Evolutionary conservation across 1,140 invertebrate genomes (phyloP).

Genomic region (Drosophila malerkotliana): DNA sequence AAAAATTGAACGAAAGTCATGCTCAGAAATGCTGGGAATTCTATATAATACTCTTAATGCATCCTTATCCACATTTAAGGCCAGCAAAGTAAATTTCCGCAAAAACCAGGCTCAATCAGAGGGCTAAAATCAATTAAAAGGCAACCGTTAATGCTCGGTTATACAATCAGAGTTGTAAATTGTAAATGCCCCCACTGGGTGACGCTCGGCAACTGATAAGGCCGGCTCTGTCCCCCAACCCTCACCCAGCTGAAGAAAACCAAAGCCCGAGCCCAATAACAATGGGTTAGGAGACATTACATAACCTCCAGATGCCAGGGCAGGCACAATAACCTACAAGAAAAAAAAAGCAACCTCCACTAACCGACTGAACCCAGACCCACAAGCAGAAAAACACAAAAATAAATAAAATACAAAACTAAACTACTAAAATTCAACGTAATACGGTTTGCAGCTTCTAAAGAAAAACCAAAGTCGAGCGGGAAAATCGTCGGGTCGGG

Average conservation of each 20-base stretch:
- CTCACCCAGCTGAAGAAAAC: slow-evolving; percentile 23
- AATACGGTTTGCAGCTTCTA: slow-evolving; percentile 74
- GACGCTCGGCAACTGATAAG: slow-evolving; percentile 61
- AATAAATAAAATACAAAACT: slow-evolving; percentile 24
- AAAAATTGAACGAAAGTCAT: slow-evolving; percentile 4
- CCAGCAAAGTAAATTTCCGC: slow-evolving; percentile 19
- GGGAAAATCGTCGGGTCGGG: slow-evolving; percentile 37
- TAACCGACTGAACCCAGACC: slow-evolving; percentile 52
- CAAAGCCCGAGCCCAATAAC: slow-evolving; percentile 47
- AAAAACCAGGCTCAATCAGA: slow-evolving; percentile 32
- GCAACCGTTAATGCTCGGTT: slow-evolving; percentile 32
- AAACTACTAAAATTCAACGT: slow-evolving; percentile 60
- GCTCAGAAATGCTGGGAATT: too few species aligned
- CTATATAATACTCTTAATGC: neutral
- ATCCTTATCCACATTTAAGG: neutral
- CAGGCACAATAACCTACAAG: slow-evolving; percentile 72
- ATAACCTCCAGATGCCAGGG: slow-evolving; percentile 54
- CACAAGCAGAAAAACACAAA: slow-evolving; percentile 30
- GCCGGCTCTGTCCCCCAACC: slow-evolving; percentile 21
- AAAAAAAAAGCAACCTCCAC: slow-evolving; percentile 26
- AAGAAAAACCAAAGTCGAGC: slow-evolving; percentile 39
- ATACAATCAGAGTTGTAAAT: slow-evolving; percentile 48
- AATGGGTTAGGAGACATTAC: slow-evolving; percentile 62
- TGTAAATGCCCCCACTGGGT: slow-evolving; percentile 36
- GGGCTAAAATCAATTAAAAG: slow-evolving; percentile 47